Evolutionary conservation across 2,888 invertebrate genomes (phyloP), one percentile per base, ranked within the genome.

Genomic region (Cepaea hortensis): DNA sequence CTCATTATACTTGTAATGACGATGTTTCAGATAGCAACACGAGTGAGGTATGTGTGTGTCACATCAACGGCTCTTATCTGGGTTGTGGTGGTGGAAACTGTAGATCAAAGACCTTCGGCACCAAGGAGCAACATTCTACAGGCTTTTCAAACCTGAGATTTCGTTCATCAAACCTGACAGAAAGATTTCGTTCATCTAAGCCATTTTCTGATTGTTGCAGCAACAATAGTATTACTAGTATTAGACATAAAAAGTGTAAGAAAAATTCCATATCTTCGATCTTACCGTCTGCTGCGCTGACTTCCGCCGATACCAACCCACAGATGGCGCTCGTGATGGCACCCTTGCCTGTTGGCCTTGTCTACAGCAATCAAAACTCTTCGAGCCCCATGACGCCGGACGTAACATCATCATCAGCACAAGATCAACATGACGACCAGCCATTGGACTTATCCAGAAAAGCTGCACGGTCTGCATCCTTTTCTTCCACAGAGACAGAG

Each of bases 401-500:
- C 70, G 20, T 72, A 46, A 46, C 61, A 0, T 72, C 87, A 61
- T 11, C 35, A 1, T 13, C 77, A 35, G 0, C 46, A 48, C 20
- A 35, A 3, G 61, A 15, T 9, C 48, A 3, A 0, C 65, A n/a
- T 55, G 80, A 73, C 46, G 87, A 87, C 46, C 87, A 87, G 65
- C 87, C 87, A 3, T 55, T 87, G 46, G 87, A 87, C 20, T 73
- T 87, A 46, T 87, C 87, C 20, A 82, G 62, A 23, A 86, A 83
- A 46, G 11, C 86, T 55, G 81, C 61, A 0, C 70, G 65, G 20
- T 15, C 35, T 5, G 35, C 68, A 5, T 35, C 75, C 18, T 80
- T 80, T 2, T 81, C 73, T 7, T 62, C 81, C 3, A 23, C 80
- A 11, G n/a, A n/a, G 11, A 68, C 68, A 20, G 65, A 68, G 13